Conservation (phyloP, 1,140 invertebrate genomes). For the Aphidius gifuensis region DNA sequence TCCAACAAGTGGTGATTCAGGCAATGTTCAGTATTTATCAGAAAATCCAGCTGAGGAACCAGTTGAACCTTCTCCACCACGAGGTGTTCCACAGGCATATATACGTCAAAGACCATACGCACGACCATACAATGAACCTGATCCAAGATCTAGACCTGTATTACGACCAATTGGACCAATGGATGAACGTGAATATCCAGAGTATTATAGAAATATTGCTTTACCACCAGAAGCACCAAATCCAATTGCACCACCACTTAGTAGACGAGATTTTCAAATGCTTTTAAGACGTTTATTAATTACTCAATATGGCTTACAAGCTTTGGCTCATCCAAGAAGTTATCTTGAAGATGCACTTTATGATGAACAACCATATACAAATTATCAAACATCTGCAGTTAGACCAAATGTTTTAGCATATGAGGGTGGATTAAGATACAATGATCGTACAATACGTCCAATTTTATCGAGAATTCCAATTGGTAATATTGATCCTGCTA, state of each 20-base stretch:
- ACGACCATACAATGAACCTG: background rate
- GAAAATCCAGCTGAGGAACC: constrained; percentile 40
- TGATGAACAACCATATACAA: constrained; percentile 48
- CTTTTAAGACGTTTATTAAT: constrained; percentile 44
- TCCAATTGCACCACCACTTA: constrained; percentile 45
- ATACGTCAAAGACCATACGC: constrained; percentile 28
- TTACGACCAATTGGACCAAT: constrained; percentile 33
- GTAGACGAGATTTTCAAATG: constrained; percentile 48
- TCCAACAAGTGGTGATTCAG: constrained; percentile 38
- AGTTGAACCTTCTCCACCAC: constrained; percentile 28
- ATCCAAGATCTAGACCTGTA: constrained; percentile 26
- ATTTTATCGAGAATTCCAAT: background rate
- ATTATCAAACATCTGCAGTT: constrained; percentile 43
- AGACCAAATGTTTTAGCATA: constrained; percentile 46
- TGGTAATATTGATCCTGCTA: background rate
- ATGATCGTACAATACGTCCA: constrained; percentile 45
- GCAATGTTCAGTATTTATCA: constrained; percentile 45
- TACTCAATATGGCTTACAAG: constrained; percentile 48
- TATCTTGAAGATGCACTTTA: constrained; percentile 51
- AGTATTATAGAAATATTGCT: constrained; percentile 44
- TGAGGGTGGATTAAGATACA: constrained; percentile 43
- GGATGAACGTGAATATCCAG: constrained; percentile 45
- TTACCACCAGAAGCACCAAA: constrained; percentile 49
- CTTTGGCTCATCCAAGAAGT: constrained; percentile 47
- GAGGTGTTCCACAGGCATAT: constrained; percentile 35